Conservation (phyloP, 2,888 invertebrate species). For the Chironomus riparius region DNA sequence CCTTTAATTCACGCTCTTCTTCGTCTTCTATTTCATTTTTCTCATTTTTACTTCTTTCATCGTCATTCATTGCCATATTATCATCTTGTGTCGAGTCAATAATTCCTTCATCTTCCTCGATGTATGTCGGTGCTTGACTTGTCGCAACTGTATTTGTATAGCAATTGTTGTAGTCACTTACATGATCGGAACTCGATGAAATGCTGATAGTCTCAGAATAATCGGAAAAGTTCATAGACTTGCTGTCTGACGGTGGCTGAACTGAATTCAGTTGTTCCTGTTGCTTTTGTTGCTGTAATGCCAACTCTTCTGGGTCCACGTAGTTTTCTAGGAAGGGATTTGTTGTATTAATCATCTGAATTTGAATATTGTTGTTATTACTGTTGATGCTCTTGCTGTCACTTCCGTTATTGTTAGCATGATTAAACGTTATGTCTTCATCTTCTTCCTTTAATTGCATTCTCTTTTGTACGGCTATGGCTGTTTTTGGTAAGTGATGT, state of each 20-base stretch:
- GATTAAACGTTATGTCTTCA: neutral
- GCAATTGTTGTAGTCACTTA: constrained; percentile 30
- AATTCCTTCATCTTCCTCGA: constrained; percentile 28
- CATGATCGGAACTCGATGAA: constrained; percentile 47
- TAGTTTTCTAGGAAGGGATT: constrained; percentile 44
- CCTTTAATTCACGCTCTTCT: constrained; percentile 40
- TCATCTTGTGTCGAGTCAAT: constrained; percentile 20
- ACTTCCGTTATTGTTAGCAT: neutral
- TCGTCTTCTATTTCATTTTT: constrained; percentile 32
- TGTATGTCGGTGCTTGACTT: constrained; percentile 31
- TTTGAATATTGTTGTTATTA: constrained; percentile 14
- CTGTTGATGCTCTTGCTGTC: neutral
- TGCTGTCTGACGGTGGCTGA: constrained; percentile 2
- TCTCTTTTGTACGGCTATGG: neutral
- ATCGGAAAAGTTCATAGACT: constrained; percentile 37
- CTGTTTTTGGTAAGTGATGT: constrained; percentile 28
- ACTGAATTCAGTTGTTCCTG: neutral
- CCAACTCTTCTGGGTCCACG: constrained; percentile 33
- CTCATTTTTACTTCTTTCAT: neutral
- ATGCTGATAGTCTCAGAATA: constrained; percentile 48
- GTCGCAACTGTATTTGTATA: constrained; percentile 33
- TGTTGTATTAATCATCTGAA: constrained; percentile 37
- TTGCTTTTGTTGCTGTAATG: neutral
- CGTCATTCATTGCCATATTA: constrained; percentile 40
- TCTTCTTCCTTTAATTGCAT: neutral